A percentile compares a stretch with the other conserved stretches of the same genome.
Conservation (phyloP, 2,888 invertebrate species). For the Cryptocheilus praepositus region DNA sequence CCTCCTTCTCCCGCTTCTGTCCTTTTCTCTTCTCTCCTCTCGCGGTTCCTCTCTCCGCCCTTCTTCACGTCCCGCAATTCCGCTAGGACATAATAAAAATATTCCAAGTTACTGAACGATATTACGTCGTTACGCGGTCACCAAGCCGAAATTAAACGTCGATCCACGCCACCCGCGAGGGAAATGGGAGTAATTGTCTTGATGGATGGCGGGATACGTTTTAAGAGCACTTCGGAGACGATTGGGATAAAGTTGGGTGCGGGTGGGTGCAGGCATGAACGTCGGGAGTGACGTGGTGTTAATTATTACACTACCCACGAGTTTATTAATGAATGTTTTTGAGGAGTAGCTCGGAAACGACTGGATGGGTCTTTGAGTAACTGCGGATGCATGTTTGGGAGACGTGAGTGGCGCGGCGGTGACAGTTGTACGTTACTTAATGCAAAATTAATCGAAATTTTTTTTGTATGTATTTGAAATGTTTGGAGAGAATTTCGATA, state of each 20-base stretch:
- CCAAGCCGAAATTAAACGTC: constrained; percentile 46
- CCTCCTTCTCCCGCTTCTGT: background rate
- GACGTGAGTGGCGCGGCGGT: no score
- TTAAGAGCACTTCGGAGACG: background rate
- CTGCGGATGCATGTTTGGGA: no score
- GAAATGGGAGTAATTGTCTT: background rate
- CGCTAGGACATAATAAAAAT: constrained; percentile 52
- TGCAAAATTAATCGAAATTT: no score
- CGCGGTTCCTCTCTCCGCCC: constrained; percentile 27
- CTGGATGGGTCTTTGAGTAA: no score
- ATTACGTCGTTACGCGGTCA: constrained; percentile 52
- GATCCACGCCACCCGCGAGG: background rate
- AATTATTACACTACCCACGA: no score
- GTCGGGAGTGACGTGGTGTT: no score
- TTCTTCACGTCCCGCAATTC: constrained; percentile 30
- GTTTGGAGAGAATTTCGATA: no score
- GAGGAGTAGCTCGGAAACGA: no score
- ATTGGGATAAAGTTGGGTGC: background rate
- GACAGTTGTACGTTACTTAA: no score
- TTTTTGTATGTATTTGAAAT: no score
- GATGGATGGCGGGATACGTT: constrained; percentile 1
- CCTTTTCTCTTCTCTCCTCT: constrained; percentile 7
- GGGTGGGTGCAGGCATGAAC: no score
- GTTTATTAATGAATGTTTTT: no score
- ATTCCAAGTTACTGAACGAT: constrained; percentile 54